Evolutionary conservation across 2,888 invertebrate genomes (phyloP).

Genomic region (Bembecia ichneumoniformis): DNA sequence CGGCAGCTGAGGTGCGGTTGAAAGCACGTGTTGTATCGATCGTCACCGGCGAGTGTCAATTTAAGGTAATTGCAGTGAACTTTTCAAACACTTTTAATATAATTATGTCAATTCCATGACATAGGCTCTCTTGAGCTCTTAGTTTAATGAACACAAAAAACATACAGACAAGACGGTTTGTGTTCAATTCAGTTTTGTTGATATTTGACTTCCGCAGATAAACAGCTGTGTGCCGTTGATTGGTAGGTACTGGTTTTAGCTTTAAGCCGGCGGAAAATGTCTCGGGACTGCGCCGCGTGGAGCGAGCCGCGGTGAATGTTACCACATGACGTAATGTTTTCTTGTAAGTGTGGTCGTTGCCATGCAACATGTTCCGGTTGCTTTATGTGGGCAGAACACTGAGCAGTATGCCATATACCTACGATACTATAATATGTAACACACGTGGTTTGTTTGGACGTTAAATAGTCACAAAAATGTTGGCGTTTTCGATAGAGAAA

Average conservation of each 20-base stretch:
- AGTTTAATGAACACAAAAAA: no score
- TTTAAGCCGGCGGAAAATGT: neutral
- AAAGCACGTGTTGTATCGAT: conserved; percentile 49
- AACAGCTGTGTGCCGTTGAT: neutral
- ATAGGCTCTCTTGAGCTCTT: no score
- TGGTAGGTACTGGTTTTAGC: neutral
- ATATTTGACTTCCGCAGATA: neutral
- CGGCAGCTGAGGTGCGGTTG: conserved; percentile 31
- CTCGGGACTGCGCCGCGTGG: neutral
- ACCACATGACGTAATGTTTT: conserved; percentile 29
- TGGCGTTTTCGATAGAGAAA: no score
- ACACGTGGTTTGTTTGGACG: no score
- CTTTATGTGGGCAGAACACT: neutral
- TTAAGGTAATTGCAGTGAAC: conserved; percentile 27
- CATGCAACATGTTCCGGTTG: conserved; percentile 17
- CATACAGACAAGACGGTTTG: no score
- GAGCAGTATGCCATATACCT: neutral
- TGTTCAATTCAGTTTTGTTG: no score
- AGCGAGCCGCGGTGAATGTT: conserved; percentile 19
- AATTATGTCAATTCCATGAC: no score
- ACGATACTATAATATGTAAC: no score
- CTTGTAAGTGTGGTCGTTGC: conserved; percentile 22
- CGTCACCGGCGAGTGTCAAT: conserved; percentile 19
- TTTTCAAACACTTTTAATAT: no score
- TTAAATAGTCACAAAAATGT: no score